A percentile compares a stretch with the other conserved stretches of the same genome.
These are phyloP conservation scores for Ceriagrion tenellum DNA, from an alignment of 2,888 invertebrate genomes.

Conservation along the genomic window DNA sequence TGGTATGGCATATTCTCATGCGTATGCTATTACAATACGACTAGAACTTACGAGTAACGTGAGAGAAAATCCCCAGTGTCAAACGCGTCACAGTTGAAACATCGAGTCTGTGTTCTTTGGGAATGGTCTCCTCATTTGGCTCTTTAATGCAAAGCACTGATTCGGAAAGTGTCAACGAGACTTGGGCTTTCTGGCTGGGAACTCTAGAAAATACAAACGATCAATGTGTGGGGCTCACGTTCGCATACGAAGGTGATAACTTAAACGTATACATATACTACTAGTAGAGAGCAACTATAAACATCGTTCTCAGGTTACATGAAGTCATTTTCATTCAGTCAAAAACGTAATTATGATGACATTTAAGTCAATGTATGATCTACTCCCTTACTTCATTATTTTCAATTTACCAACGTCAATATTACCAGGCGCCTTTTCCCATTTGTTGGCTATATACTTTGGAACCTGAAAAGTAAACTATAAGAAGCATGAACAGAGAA, in stretches of 20 bases:
- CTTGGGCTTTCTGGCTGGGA: constrained; percentile 91
- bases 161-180: constrained; percentile 90
- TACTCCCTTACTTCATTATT: constrained; percentile 85
- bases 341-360: too few relatives aligned
- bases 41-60: constrained; percentile 84
- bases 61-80: constrained; percentile 95
- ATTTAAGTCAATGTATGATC: background rate
- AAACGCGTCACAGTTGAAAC: constrained; percentile 95
- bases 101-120: constrained; percentile 94
- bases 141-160: constrained; percentile 89
- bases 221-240: too few relatives aligned
- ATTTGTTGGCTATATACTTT: constrained; percentile 96
- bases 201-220: constrained; percentile 76
- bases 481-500: background rate
- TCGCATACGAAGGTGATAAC: too few relatives aligned
- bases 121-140: constrained; percentile 89
- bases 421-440: constrained; percentile 95
- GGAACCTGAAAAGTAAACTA: constrained; percentile 81
- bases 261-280: too few relatives aligned
- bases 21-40: background rate
- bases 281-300: too few relatives aligned
- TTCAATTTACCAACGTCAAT: constrained; percentile 96
- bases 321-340: too few relatives aligned
- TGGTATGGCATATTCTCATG: background rate
- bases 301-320: background rate